A percentile compares a stretch with the other conserved stretches of the same genome.
Conservation (phyloP, 37 sponge, comb jelly and placozoan species). For the Axinella damicornis region DNA sequence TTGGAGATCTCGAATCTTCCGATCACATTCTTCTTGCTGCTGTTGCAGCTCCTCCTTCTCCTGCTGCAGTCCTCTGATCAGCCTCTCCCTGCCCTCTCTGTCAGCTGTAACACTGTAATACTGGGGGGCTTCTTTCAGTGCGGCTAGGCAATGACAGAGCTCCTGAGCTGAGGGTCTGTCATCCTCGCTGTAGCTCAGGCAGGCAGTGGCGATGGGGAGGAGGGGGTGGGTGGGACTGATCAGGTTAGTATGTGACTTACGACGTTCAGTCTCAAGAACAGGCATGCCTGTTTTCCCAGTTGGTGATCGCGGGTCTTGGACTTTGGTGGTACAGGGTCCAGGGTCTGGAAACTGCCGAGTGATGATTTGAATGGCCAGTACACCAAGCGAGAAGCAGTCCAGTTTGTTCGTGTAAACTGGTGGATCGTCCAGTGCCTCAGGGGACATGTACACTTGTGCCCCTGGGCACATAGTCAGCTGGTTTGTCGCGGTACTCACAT, state of each 20-base stretch:
- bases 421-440: slow-evolving; percentile 3
- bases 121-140: not conserved
- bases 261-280: slow-evolving; percentile 4
- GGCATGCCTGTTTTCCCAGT: too few species aligned
- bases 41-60: too few species aligned
- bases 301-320: not conserved
- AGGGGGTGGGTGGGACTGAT: slow-evolving; percentile 12
- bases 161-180: slow-evolving; percentile 7
- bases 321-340: not conserved
- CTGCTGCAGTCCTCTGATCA: too few species aligned
- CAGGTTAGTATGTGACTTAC: not conserved
- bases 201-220: not conserved
- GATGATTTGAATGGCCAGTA: slow-evolving; percentile 6
- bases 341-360: slow-evolving; percentile 7
- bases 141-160: not conserved
- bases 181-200: not conserved
- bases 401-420: slow-evolving; percentile 2
- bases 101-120: too few species aligned
- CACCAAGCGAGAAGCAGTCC: slow-evolving; percentile 19
- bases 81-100: too few species aligned
- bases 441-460: slow-evolving; percentile 12
- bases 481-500: not conserved
- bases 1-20: too few species aligned
- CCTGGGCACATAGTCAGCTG: slow-evolving; percentile 29
- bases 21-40: too few species aligned